Evolutionary conservation across 2,888 invertebrate genomes (phyloP).

Genomic region (Dorcus parallelipipedus): DNA sequence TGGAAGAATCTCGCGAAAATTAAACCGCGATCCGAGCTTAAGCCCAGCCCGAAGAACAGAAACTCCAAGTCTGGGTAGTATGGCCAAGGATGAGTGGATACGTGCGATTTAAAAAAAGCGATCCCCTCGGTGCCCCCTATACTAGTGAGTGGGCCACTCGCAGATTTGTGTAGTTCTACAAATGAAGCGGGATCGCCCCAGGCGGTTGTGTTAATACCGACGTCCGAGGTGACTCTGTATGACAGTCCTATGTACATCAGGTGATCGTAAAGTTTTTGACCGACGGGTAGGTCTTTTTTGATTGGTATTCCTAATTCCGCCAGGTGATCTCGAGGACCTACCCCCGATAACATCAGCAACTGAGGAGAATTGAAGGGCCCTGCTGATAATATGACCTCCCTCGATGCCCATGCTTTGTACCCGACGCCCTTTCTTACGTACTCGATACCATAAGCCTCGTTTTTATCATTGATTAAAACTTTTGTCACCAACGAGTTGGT

Average conservation of each 20-base stretch:
- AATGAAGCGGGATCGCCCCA: slow-evolving; percentile 34
- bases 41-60: slow-evolving; percentile 56
- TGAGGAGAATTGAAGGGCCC: slow-evolving; percentile 80
- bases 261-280: slow-evolving; percentile 66
- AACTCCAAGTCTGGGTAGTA: slow-evolving; percentile 61
- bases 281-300: slow-evolving; percentile 62
- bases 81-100: slow-evolving; percentile 38
- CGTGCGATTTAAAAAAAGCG: slow-evolving; percentile 46
- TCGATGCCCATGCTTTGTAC: slow-evolving; percentile 44
- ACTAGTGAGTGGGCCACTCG: slow-evolving; percentile 54
- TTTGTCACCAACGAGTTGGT: slow-evolving; percentile 56
- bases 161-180: slow-evolving; percentile 43
- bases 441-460: slow-evolving; percentile 52
- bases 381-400: slow-evolving; percentile 58
- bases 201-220: slow-evolving; percentile 21
- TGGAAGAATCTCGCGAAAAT: slow-evolving; percentile 50
- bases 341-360: slow-evolving; percentile 63
- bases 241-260: slow-evolving; percentile 58
- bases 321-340: slow-evolving; percentile 62
- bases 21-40: slow-evolving; percentile 51
- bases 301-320: slow-evolving; percentile 58
- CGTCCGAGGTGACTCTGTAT: slow-evolving; percentile 53
- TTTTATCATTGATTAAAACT: slow-evolving; percentile 52
- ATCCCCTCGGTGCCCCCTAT: slow-evolving; percentile 63
- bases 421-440: slow-evolving; percentile 28